Evolutionary conservation across 2,888 invertebrate genomes (phyloP).

Genomic region (Catocala sponsa): DNA sequence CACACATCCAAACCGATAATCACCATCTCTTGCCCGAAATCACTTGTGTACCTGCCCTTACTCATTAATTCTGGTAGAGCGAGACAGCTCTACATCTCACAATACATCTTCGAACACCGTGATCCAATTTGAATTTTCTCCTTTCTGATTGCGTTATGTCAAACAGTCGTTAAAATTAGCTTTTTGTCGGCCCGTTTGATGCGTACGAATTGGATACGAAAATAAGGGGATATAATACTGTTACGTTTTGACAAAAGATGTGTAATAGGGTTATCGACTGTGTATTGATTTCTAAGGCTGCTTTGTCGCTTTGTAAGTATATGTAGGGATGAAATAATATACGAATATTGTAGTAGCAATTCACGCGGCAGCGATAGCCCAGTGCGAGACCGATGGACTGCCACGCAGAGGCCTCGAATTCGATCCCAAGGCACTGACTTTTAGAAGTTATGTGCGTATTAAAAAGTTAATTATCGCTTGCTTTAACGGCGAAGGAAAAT

Average conservation of each 20-base stretch:
- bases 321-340: background rate
- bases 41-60: constrained; percentile 11
- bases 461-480: too few relatives aligned
- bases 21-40: background rate
- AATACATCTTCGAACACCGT: constrained; percentile 62
- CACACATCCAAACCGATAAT: too few relatives aligned
- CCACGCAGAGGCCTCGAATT: too few relatives aligned
- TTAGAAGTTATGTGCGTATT: too few relatives aligned
- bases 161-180: constrained; percentile 70
- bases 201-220: constrained; percentile 51
- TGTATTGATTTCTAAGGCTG: constrained; percentile 37
- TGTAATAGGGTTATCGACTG: constrained; percentile 38
- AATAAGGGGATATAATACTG: constrained; percentile 48
- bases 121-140: constrained; percentile 80
- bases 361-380: too few relatives aligned
- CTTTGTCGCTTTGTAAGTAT: constrained; percentile 4
- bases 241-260: constrained; percentile 47
- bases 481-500: too few relatives aligned
- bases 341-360: too few relatives aligned
- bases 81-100: constrained; percentile 56
- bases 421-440: too few relatives aligned
- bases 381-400: too few relatives aligned
- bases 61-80: constrained; percentile 42
- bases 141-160: constrained; percentile 80
- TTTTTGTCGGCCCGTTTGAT: constrained; percentile 54